A percentile compares a stretch with the other conserved stretches of the same genome.
Evolutionary conservation across 2,797 vertebrate genomes (phyloP).

Genomic region (Geotrypetes seraphini): DNA sequence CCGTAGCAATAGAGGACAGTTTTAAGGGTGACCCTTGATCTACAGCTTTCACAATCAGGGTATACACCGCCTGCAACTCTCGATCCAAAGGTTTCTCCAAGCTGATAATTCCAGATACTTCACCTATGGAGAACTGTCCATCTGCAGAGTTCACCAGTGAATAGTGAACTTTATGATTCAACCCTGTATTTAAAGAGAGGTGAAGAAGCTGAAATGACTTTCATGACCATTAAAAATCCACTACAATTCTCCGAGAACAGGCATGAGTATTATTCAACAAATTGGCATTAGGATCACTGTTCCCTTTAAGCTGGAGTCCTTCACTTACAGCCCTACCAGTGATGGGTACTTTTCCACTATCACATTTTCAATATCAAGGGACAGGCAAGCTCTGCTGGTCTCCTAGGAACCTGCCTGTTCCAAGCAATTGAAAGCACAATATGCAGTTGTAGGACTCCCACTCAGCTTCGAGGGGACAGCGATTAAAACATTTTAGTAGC

Average conservation of each 20-base stretch:
- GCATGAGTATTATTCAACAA: neutral
- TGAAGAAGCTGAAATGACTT: neutral
- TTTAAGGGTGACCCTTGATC: conserved; percentile 78
- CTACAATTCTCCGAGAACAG: neutral
- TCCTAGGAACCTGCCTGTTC: too few relatives aligned
- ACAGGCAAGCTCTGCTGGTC: too few relatives aligned
- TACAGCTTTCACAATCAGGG: conserved; percentile 64
- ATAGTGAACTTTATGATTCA: conserved; percentile 76
- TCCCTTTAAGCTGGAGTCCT: too few relatives aligned
- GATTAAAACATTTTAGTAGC: too few relatives aligned
- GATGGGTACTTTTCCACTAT: too few relatives aligned
- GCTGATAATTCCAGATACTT: conserved; percentile 72
- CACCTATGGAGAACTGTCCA: conserved; percentile 82
- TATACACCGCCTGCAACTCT: conserved; percentile 70
- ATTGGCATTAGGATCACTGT: too few relatives aligned
- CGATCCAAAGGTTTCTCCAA: conserved; percentile 81
- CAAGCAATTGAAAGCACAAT: too few relatives aligned
- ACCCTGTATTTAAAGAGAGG: conserved; percentile 52
- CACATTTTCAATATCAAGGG: too few relatives aligned
- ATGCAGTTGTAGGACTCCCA: too few relatives aligned
- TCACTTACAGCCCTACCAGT: too few relatives aligned
- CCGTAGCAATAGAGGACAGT: conserved; percentile 61
- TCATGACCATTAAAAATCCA: too few relatives aligned
- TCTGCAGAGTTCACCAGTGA: conserved; percentile 73
- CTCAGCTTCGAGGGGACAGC: too few relatives aligned